These are phyloP conservation scores for Puntigrus tetrazona DNA, from an alignment of 2,113 vertebrate species.

Conservation along the genomic window DNA sequence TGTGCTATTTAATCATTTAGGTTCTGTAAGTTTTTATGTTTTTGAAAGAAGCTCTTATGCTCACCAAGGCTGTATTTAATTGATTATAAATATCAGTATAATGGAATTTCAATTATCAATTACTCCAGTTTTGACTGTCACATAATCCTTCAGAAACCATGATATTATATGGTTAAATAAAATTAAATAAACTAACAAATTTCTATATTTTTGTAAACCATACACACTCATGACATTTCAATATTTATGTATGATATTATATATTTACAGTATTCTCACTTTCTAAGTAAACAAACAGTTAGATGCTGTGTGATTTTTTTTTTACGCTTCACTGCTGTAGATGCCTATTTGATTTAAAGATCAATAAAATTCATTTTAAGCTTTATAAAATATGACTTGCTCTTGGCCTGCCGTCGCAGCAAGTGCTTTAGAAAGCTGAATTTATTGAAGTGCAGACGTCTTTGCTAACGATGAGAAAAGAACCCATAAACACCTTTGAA, in stretches of 20 bases:
- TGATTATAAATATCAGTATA: too few relatives aligned
- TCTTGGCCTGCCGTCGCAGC: neutral
- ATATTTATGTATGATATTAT: neutral
- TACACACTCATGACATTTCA: too few relatives aligned
- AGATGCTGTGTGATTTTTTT: neutral
- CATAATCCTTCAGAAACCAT: too few relatives aligned
- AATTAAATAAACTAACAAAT: neutral
- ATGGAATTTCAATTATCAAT: too few relatives aligned
- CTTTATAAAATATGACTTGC: neutral
- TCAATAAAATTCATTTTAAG: neutral
- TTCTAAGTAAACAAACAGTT: neutral
- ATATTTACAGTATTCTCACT: neutral
- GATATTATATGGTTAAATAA: too few relatives aligned
- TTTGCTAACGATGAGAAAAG: conserved; percentile 11
- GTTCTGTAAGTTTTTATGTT: too few relatives aligned
- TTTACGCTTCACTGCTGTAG: neutral
- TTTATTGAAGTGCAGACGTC: neutral
- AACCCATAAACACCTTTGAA: conserved; percentile 31
- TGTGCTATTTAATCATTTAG: too few relatives aligned
- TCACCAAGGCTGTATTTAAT: too few relatives aligned
- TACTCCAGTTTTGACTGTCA: too few relatives aligned
- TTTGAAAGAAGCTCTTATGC: too few relatives aligned
- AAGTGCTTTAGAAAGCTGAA: neutral
- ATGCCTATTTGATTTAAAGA: neutral
- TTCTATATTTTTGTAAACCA: neutral